These are phyloP conservation scores for Rhinichthys klamathensis DNA, from an alignment of 2,113 vertebrate genomes.

Conservation along the genomic window DNA sequence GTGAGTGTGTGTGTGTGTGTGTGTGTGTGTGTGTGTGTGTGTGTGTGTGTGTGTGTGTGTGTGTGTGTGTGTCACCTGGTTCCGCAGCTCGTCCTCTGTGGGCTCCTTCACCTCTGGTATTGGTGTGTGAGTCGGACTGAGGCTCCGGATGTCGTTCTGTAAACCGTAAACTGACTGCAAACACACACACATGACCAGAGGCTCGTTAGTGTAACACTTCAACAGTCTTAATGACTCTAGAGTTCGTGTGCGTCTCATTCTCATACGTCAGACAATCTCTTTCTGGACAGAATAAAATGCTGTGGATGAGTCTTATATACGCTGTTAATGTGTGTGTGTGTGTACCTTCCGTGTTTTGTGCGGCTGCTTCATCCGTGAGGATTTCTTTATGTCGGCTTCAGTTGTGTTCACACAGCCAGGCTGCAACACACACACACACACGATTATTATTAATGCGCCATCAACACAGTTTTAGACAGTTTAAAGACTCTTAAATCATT, in stretches of 20 bases:
- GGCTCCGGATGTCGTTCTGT: constrained; percentile 92
- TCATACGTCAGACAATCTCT: too few species aligned
- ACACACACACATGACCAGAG: background rate
- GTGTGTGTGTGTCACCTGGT: constrained; percentile 79
- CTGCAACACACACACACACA: constrained; percentile 63
- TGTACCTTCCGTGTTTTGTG: constrained; percentile 87
- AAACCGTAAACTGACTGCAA: constrained; percentile 93
- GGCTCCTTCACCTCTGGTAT: constrained; percentile 89
- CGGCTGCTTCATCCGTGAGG: constrained; percentile 87
- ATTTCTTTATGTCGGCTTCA: constrained; percentile 90
- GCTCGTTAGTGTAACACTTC: too few species aligned
- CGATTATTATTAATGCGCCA: background rate
- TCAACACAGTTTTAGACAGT: background rate
- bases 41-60: too few species aligned
- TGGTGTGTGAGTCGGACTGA: constrained; percentile 90
- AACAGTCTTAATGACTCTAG: too few species aligned
- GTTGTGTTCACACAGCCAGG: constrained; percentile 90
- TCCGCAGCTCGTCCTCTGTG: constrained; percentile 90
- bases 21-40: background rate
- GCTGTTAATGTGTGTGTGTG: background rate
- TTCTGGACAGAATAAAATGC: too few species aligned
- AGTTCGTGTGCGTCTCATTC: too few species aligned
- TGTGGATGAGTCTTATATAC: background rate
- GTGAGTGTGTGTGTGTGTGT: too few species aligned
- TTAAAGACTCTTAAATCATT: background rate